phyloP scores from a whole-genome alignment of 2,888 invertebrate species.

The Onchidella celtica region DNA sequence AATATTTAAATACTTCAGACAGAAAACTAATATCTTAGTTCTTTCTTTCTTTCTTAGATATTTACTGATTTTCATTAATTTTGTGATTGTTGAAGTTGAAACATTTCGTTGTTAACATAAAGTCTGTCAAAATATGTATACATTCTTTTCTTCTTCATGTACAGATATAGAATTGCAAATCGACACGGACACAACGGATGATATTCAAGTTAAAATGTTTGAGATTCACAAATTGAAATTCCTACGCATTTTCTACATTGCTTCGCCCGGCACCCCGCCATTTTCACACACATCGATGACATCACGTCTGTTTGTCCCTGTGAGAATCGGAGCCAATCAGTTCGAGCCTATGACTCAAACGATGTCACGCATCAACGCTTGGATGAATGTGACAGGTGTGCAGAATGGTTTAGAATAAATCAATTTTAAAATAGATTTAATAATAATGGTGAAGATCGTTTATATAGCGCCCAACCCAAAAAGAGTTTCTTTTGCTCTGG shows the following conservation, averaged over 20 bases:
- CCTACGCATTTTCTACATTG: conserved; percentile 49
- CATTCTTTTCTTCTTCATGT: not conserved
- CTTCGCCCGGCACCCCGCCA: conserved; percentile 8
- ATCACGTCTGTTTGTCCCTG: conserved; percentile 60
- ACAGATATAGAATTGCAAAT: conserved; percentile 1
- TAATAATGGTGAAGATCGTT: no score
- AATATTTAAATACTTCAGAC: no score
- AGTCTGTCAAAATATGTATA: no score
- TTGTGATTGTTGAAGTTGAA: no score
- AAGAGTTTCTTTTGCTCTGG: no score
- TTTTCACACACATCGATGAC: conserved; percentile 44
- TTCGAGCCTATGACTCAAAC: conserved; percentile 65
- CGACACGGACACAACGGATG: conserved; percentile 44
- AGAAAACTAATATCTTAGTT: not conserved
- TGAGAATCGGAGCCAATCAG: conserved; percentile 48
- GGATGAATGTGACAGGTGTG: conserved; percentile 64
- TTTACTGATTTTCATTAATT: no score
- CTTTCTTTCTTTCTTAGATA: not conserved
- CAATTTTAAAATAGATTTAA: no score
- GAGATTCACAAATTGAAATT: conserved; percentile 35
- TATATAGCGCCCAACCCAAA: no score
- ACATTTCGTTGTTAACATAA: no score
- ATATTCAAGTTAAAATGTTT: conserved; percentile 22
- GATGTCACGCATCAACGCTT: conserved; percentile 63
- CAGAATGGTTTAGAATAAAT: no score